phyloP scores from a whole-genome alignment of 2,113 vertebrate genomes.

The Tupaia chinensis region DNA sequence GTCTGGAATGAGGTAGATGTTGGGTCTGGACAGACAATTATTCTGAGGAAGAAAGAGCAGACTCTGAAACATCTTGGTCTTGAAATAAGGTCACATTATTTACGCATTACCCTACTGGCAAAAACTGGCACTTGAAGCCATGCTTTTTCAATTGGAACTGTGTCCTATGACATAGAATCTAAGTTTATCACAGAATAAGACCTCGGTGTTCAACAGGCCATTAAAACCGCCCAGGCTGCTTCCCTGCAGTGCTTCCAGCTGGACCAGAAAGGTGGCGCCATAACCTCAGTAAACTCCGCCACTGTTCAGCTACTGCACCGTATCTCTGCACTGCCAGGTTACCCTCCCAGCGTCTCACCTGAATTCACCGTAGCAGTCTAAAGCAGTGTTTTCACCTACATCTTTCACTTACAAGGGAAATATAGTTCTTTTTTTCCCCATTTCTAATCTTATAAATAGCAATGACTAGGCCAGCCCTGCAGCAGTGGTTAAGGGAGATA shows the following conservation, averaged over 20 bases:
- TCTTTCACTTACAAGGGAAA: not conserved
- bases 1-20: slow-evolving; percentile 95
- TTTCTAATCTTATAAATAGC: not conserved
- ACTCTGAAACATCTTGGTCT: slow-evolving; percentile 18
- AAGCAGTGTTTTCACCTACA: not conserved
- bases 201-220: not conserved
- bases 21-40: slow-evolving; percentile 96
- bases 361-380: not conserved
- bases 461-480: not conserved
- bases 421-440: not conserved
- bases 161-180: not conserved
- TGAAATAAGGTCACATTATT: slow-evolving; percentile 34
- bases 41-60: slow-evolving; percentile 88
- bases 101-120: not conserved
- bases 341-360: not conserved
- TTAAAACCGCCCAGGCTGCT: not conserved
- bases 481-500: not conserved
- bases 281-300: not conserved
- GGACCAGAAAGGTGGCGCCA: not conserved
- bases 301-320: not conserved
- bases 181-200: slow-evolving; percentile 10
- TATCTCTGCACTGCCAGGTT: not conserved
- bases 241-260: not conserved
- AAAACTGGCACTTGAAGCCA: not conserved
- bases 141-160: slow-evolving; percentile 1